Evolutionary conservation across 2,113 vertebrate genomes (phyloP).

Genomic region (Glaucidium brasilianum): DNA sequence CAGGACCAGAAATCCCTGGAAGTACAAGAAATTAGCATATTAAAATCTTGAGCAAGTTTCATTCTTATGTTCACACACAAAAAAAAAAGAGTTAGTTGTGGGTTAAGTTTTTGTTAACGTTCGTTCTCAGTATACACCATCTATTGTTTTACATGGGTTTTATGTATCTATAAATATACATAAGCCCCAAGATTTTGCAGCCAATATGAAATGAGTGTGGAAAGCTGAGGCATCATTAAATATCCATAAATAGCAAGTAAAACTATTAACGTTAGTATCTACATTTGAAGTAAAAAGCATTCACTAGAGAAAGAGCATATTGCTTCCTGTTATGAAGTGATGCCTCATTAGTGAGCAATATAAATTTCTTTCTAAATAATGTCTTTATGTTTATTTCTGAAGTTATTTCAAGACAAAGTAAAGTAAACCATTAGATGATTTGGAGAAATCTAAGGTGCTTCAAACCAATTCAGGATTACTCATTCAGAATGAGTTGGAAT

Average conservation of each 20-base stretch:
- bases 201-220: not conserved
- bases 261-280: not conserved
- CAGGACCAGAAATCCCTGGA: not conserved
- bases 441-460: not conserved
- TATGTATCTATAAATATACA: not conserved
- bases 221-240: not conserved
- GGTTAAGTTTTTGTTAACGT: not conserved
- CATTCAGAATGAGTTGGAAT: not conserved
- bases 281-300: not conserved
- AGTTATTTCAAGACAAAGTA: not conserved
- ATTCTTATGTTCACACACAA: not conserved
- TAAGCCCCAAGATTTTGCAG: not conserved
- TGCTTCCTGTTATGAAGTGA: not conserved
- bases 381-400: not conserved
- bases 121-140: not conserved
- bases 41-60: not conserved
- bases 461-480: not conserved
- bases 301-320: not conserved
- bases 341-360: not conserved
- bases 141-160: not conserved
- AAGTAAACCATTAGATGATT: not conserved
- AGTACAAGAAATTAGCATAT: not conserved
- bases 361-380: not conserved
- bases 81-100: not conserved
- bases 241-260: not conserved